These are phyloP conservation scores for Zophobas morio DNA, from an alignment of 1,140 invertebrate genomes.

Conservation along the genomic window DNA sequence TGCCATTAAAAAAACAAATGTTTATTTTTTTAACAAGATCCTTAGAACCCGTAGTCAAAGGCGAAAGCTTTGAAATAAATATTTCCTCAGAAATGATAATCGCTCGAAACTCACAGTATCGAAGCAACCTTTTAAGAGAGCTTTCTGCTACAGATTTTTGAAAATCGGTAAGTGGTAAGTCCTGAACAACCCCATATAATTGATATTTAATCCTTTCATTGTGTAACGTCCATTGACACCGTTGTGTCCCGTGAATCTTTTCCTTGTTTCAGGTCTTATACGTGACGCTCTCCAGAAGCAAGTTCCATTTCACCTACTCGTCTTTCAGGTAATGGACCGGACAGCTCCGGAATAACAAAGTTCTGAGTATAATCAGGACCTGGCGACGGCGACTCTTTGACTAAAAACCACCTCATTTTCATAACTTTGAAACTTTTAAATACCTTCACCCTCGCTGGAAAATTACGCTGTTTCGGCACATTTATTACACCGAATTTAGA, in stretches of 20 bases:
- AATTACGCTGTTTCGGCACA: slow-evolving; percentile 23
- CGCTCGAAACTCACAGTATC: too few species aligned
- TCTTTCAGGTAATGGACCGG: slow-evolving; percentile 56
- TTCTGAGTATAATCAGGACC: background rate
- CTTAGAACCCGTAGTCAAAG: too few species aligned
- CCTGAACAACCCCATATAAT: too few species aligned
- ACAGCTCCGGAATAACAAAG: slow-evolving; percentile 21
- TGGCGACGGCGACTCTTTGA: slow-evolving; percentile 5
- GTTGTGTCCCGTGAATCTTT: slow-evolving; percentile 5
- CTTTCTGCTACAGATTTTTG: too few species aligned
- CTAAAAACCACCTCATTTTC: slow-evolving; percentile 28
- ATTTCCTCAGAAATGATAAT: too few species aligned
- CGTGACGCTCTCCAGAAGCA: slow-evolving; percentile 43
- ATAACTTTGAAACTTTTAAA: slow-evolving; percentile 35
- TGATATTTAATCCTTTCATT: background rate
- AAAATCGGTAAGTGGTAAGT: too few species aligned
- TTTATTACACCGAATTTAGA: background rate
- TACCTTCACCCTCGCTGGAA: slow-evolving; percentile 19
- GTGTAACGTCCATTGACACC: background rate
- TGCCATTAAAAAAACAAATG: too few species aligned
- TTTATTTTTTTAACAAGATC: too few species aligned
- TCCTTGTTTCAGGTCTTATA: slow-evolving; percentile 55
- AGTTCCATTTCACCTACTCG: slow-evolving; percentile 46
- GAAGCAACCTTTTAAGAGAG: too few species aligned
- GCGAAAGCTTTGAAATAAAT: too few species aligned